Evolutionary conservation across 2,888 invertebrate genomes (phyloP).

Genomic region (Hydrotaea diabolus): DNA sequence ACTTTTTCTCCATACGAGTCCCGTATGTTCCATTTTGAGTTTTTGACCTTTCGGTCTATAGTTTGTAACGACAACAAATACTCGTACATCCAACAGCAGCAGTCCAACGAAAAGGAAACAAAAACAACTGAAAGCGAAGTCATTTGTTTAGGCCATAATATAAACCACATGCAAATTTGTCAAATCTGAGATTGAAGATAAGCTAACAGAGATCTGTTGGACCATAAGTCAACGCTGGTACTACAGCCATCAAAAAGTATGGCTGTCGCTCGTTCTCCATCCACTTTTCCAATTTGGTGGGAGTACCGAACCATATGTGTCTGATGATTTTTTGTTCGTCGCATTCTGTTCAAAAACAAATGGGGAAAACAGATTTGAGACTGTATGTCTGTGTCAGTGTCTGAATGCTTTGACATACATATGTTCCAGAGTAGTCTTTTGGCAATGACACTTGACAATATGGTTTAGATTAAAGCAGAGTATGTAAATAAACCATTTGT

Average conservation of each 20-base stretch:
- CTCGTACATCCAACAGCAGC: too few relatives aligned
- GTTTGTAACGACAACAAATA: not conserved
- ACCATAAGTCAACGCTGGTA: conserved; percentile 30
- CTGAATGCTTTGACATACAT: conserved; percentile 12
- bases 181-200: conserved; percentile 62
- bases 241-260: conserved; percentile 25
- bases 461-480: conserved; percentile 11
- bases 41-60: conserved; percentile 15
- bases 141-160: conserved; percentile 60
- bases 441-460: conserved; percentile 29
- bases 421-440: not conserved
- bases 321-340: not conserved
- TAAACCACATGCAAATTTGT: conserved; percentile 69
- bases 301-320: conserved; percentile 6
- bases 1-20: not conserved
- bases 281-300: not conserved
- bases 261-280: not conserved
- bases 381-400: conserved; percentile 23
- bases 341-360: not conserved
- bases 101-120: not conserved
- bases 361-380: not conserved
- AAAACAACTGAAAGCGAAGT: conserved; percentile 34
- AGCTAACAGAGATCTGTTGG: conserved; percentile 47
- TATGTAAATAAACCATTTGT: conserved; percentile 19
- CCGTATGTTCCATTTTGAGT: conserved; percentile 6